Base-by-base conservation (phyloP, 2,113 vertebrate species). In the Solea senegalensis region DNA sequence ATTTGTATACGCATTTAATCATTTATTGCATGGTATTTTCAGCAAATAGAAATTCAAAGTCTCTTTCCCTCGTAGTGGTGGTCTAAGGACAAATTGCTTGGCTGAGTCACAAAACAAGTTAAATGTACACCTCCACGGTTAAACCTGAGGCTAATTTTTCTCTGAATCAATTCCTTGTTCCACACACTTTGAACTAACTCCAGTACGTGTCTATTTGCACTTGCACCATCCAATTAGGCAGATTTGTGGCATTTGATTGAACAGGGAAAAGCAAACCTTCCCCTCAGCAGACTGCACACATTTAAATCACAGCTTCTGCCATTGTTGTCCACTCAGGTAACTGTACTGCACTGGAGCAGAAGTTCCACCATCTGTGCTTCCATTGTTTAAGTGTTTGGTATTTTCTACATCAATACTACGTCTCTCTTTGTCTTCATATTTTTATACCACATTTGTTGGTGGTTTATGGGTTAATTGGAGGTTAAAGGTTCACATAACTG, bases 211-310 rank as follows among this genome's bases (percentile, higher is more conserved):
- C 45, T 43, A 83, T 83, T 85, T 83, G 67, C 62, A 81, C 60
- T 72, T 69, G 55, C 76, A 83, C 63, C 44, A 26, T 82, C 75
- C 72, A 81, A 79, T 74, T 66, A 72, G 51, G 57, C 55, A 79
- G 72, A 72, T 80, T 82, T 82, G 70, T 49, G 72, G 78, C 57
- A 12, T 80, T 74, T 77, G 56, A 77, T 48, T 51, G 53, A 56
- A 70, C 60, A 48, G 2, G 40, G 55, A 16, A 40, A 65, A 55
- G 56, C 11, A 59, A 65, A 77, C 50, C 21, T 8, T 68, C 27
- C 57, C 46, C 27, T 69, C 66, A 72, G 72, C 57, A 58, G 41
- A 57, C 52, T 69, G 66, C 52, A 12, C 13, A 26, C 49, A 40
- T 81, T 73, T 69, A 26, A 61, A 67, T 74, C n/a, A 69, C 63